Percentiles rank a stretch among this genome's conserved stretches.
These are phyloP conservation scores for Synanthedon andrenaeformis DNA, from an alignment of 2,888 invertebrate species.

Conservation along the genomic window DNA sequence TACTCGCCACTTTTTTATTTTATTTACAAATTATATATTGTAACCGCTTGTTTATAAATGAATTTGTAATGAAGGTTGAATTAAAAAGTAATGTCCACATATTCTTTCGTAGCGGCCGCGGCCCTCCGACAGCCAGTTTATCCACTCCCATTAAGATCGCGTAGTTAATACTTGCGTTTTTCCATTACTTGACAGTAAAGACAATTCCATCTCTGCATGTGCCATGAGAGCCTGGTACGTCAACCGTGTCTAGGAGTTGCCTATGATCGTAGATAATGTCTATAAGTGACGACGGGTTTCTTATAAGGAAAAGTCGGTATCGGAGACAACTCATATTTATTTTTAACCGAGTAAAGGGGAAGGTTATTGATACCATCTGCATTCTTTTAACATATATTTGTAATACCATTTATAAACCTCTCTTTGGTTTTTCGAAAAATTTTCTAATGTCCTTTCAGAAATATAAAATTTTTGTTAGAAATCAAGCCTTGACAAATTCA, in stretches of 20 bases:
- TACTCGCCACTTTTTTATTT: no score
- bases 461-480: no score
- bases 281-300: neutral
- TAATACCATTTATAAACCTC: no score
- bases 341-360: neutral
- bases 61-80: no score
- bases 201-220: slow-evolving; percentile 35
- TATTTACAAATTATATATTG: no score
- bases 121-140: slow-evolving; percentile 61
- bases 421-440: no score
- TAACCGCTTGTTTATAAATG: no score
- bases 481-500: no score
- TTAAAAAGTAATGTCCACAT: slow-evolving; percentile 22
- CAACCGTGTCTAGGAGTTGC: slow-evolving; percentile 47
- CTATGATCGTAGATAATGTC: slow-evolving; percentile 60
- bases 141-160: slow-evolving; percentile 68
- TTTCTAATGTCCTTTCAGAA: no score
- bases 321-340: neutral
- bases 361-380: neutral
- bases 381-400: neutral
- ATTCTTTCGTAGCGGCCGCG: slow-evolving; percentile 25
- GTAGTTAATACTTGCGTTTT: slow-evolving; percentile 46
- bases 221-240: slow-evolving; percentile 48
- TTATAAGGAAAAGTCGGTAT: neutral
- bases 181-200: slow-evolving; percentile 32